Percentiles rank a stretch among this genome's conserved stretches.
Conservation (phyloP, 2,113 vertebrate species). For the Chroicocephalus ridibundus region DNA sequence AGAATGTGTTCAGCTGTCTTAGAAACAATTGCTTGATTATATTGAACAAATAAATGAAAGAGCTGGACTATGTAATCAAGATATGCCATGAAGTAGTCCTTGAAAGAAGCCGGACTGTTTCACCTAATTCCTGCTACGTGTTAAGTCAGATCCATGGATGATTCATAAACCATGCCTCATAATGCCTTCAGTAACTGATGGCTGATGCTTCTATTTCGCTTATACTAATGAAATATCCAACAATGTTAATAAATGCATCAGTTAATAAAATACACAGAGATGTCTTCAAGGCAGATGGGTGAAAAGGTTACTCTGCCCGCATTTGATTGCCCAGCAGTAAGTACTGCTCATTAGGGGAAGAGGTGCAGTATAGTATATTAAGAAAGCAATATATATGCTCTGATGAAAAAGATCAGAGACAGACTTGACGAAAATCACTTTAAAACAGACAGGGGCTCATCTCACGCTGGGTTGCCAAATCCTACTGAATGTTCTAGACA, state of each 20-base stretch:
- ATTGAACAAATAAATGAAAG: neutral
- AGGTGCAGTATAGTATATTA: neutral
- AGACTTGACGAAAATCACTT: neutral
- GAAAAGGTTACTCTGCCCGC: neutral
- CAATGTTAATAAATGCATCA: neutral
- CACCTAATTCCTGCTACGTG: neutral
- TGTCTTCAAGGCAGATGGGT: neutral
- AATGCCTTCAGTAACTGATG: neutral
- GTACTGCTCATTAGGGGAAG: neutral
- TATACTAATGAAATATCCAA: neutral
- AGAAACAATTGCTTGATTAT: neutral
- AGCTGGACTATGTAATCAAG: neutral
- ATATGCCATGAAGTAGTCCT: neutral
- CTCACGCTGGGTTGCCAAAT: neutral
- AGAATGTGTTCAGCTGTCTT: neutral
- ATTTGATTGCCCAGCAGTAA: neutral
- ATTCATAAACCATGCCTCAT: neutral
- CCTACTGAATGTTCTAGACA: neutral
- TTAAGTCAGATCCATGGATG: neutral
- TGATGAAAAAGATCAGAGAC: neutral
- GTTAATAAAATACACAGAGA: neutral
- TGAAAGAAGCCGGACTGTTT: neutral
- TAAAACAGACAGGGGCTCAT: neutral
- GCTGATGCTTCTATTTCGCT: neutral
- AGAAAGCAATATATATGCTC: neutral